Percentiles rank a stretch among this genome's conserved stretches.
phyloP scores from a whole-genome alignment of 2,113 vertebrate genomes.

The Acrocephalus kingi region DNA sequence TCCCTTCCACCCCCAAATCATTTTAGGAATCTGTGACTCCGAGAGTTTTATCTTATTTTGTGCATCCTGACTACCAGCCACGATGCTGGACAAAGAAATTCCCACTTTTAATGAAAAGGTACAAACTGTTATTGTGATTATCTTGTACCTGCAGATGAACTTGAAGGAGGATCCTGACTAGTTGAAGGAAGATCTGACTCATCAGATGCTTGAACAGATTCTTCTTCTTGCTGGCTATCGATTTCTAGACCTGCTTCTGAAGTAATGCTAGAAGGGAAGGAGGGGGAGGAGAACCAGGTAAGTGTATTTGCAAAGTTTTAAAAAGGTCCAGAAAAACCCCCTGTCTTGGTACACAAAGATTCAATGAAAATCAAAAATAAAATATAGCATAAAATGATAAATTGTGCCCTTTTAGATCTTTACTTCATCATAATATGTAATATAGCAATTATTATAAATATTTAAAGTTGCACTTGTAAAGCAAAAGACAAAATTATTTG shows the following conservation, averaged over 20 bases:
- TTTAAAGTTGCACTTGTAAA: not conserved
- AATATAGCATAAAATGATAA: not conserved
- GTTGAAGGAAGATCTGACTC: constrained; percentile 88
- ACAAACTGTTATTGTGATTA: not conserved
- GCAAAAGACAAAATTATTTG: not conserved
- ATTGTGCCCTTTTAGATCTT: not conserved
- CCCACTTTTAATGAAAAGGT: not conserved
- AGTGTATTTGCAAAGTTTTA: not conserved
- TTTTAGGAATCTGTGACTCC: not conserved
- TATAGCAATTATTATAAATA: not conserved
- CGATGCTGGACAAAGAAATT: not conserved
- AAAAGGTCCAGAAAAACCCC: not conserved
- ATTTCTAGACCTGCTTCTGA: constrained; percentile 86
- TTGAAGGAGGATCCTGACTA: constrained; percentile 95
- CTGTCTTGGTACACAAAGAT: not conserved
- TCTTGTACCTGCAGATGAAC: constrained; percentile 83
- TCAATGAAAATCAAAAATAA: not conserved
- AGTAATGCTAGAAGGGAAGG: constrained; percentile 67
- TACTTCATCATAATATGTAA: not conserved
- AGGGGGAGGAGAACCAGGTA: not conserved
- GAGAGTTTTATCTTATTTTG: not conserved
- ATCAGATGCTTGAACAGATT: constrained; percentile 84
- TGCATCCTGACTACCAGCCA: not conserved
- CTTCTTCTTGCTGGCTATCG: constrained; percentile 88
- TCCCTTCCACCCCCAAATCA: not conserved